Evolutionary conservation across 2,888 invertebrate species (phyloP).

Genomic region (Didymodactylos carnosus): DNA sequence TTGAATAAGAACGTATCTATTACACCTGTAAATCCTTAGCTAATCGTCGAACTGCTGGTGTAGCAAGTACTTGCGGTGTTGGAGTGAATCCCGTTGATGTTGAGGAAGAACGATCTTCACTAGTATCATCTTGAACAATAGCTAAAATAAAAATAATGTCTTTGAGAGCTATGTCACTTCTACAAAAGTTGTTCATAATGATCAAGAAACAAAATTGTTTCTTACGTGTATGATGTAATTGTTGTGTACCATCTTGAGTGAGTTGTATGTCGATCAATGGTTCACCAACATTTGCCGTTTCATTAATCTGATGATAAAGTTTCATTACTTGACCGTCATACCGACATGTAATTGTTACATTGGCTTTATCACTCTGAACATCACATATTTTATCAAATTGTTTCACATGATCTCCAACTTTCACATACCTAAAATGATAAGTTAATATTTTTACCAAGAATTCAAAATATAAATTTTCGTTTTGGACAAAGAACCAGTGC

Average conservation of each 20-base stretch:
- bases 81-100: too few species aligned
- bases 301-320: constrained; percentile 64
- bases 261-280: constrained; percentile 77
- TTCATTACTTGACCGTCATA: constrained; percentile 39
- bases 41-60: constrained; percentile 79
- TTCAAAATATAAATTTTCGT: too few species aligned
- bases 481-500: too few species aligned
- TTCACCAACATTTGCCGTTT: constrained; percentile 66
- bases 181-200: too few species aligned
- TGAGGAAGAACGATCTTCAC: too few species aligned
- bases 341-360: constrained; percentile 84
- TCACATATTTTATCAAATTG: constrained; percentile 97
- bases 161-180: too few species aligned
- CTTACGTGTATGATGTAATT: too few species aligned
- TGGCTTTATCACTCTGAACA: constrained; percentile 97
- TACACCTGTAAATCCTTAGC: constrained; percentile 58
- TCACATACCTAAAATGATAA: constrained; percentile 47
- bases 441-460: too few species aligned
- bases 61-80: constrained; percentile 45
- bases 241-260: constrained; percentile 22
- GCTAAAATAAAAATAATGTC: not conserved
- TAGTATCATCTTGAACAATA: too few species aligned
- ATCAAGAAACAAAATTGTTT: too few species aligned
- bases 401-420: constrained; percentile 70
- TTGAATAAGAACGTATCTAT: not conserved